Evolutionary conservation across 2,113 vertebrate species (phyloP).

Genomic region (Trinectes maculatus): DNA sequence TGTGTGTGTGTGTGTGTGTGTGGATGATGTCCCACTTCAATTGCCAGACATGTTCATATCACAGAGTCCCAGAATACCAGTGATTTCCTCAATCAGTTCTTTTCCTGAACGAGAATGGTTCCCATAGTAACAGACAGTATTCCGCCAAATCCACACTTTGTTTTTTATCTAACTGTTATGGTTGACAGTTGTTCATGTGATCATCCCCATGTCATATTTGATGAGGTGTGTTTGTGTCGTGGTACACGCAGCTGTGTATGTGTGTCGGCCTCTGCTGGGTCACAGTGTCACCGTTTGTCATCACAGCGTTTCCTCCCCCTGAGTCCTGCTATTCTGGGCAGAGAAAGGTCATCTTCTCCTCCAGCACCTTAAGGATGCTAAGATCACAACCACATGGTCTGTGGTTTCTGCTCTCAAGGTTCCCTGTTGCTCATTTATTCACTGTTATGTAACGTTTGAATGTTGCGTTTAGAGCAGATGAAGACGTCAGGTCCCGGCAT

Average conservation of each 20-base stretch:
- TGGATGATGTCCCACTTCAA: slow-evolving; percentile 7
- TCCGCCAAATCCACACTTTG: not conserved
- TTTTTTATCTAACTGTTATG: not conserved
- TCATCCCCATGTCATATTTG: no score
- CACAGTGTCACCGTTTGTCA: slow-evolving; percentile 52
- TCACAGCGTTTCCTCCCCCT: slow-evolving; percentile 50
- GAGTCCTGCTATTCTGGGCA: slow-evolving; percentile 65
- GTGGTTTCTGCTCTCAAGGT: slow-evolving; percentile 5
- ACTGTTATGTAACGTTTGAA: not conserved
- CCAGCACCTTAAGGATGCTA: slow-evolving; percentile 44
- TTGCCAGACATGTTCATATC: not conserved
- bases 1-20: slow-evolving; percentile 6
- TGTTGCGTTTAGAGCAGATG: not conserved
- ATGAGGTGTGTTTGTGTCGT: not conserved
- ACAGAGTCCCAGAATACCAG: not conserved
- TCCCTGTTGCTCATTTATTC: not conserved
- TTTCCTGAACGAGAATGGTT: not conserved
- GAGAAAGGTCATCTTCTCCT: slow-evolving; percentile 56
- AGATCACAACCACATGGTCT: slow-evolving; percentile 31
- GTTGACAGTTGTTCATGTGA: no score
- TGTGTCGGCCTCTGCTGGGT: slow-evolving; percentile 41
- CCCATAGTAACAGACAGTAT: not conserved
- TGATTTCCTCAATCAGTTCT: not conserved
- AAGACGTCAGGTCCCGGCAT: not conserved
- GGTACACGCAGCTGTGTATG: slow-evolving; percentile 2